phyloP scores from a whole-genome alignment of 2,888 invertebrate genomes.

The Pseudococcus jackbeardsleyi region DNA sequence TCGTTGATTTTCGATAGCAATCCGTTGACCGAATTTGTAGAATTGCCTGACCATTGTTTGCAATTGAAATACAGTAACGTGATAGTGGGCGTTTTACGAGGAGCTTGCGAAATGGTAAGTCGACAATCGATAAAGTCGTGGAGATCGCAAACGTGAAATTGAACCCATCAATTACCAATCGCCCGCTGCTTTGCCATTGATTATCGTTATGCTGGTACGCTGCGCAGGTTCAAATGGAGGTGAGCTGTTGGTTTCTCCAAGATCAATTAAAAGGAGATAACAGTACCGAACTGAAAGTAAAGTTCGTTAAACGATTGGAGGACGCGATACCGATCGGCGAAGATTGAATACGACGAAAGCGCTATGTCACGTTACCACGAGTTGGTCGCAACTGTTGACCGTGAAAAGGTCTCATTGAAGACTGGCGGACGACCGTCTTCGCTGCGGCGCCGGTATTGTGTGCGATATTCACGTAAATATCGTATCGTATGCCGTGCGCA shows the following conservation, averaged over 20 bases:
- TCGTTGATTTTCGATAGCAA: conserved; percentile 95
- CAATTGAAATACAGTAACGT: conserved; percentile 92
- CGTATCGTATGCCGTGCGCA: no score
- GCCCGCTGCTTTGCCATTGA: no score
- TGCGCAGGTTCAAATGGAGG: conserved; percentile 85
- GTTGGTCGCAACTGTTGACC: no score
- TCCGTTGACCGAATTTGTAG: conserved; percentile 97
- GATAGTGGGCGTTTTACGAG: conserved; percentile 90
- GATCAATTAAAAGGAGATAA: conserved; percentile 96
- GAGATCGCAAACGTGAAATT: no score
- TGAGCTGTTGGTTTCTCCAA: conserved; percentile 93
- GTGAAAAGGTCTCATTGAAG: no score
- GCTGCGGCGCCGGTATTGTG: no score
- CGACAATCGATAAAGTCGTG: no score
- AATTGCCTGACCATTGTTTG: conserved; percentile 87
- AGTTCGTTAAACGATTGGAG: conserved; percentile 94
- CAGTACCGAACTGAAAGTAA: conserved; percentile 93
- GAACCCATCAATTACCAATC: no score
- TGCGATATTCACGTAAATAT: no score
- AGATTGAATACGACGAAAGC: conserved; percentile 76
- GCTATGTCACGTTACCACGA: no score
- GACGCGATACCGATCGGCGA: conserved; percentile 99
- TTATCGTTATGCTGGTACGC: not conserved
- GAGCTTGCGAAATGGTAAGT: conserved; percentile 95
- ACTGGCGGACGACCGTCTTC: no score